phyloP scores from a whole-genome alignment of 2,888 invertebrate species.

The Agonopterix heracliana region DNA sequence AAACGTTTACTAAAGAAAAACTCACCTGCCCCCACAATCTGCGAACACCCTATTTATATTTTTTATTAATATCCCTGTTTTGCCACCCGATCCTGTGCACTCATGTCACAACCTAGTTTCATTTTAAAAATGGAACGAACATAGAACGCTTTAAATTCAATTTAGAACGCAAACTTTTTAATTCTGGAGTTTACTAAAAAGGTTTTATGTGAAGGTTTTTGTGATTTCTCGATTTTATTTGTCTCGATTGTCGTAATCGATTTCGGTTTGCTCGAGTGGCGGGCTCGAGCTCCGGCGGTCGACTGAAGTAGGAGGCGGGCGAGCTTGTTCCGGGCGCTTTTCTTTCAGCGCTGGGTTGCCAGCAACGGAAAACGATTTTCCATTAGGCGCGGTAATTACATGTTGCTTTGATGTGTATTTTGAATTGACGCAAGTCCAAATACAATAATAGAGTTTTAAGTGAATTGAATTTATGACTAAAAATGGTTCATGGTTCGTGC shows the following conservation, averaged over 20 bases:
- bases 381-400: slow-evolving; percentile 7
- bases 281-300: slow-evolving; percentile 46
- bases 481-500: too few species aligned
- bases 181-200: slow-evolving; percentile 2
- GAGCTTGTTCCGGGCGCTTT: slow-evolving; percentile 45
- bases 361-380: slow-evolving; percentile 26
- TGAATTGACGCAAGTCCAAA: neutral
- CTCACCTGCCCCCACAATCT: slow-evolving; percentile 29
- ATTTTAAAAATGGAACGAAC: slow-evolving; percentile 23
- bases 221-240: slow-evolving; percentile 21
- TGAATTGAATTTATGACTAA: too few species aligned
- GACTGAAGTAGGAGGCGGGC: slow-evolving; percentile 40
- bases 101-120: slow-evolving; percentile 32
- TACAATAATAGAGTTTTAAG: too few species aligned
- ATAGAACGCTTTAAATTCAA: neutral
- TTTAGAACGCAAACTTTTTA: neutral
- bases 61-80: slow-evolving; percentile 36
- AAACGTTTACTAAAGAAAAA: slow-evolving; percentile 18
- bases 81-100: slow-evolving; percentile 30
- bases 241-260: slow-evolving; percentile 9
- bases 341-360: slow-evolving; percentile 40
- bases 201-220: slow-evolving; percentile 28
- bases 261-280: slow-evolving; percentile 13
- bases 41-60: slow-evolving; percentile 30
- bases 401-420: slow-evolving; percentile 1